phyloP scores from a whole-genome alignment of 2,797 vertebrate species.

The Todus mexicanus region DNA sequence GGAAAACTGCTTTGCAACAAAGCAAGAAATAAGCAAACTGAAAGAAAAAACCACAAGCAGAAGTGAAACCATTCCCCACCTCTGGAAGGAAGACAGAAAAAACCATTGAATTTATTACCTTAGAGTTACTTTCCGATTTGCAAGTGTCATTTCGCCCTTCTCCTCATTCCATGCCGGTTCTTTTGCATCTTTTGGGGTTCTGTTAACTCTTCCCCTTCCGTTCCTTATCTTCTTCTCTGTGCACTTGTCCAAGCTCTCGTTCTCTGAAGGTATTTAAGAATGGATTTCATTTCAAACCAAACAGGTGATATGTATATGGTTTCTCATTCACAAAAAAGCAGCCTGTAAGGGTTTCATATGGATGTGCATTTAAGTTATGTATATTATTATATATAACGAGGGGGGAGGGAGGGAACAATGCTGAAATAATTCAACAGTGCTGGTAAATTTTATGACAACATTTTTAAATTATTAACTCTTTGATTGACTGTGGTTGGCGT shows the following conservation, averaged over 20 bases:
- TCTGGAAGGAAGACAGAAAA: constrained; percentile 65
- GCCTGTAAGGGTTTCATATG: constrained; percentile 73
- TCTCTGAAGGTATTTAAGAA: constrained; percentile 59
- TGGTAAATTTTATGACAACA: constrained; percentile 68
- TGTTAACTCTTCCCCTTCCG: constrained; percentile 31
- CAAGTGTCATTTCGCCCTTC: constrained; percentile 49
- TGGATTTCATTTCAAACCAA: constrained; percentile 49
- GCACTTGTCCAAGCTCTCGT: constrained; percentile 51
- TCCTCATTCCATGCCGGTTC: constrained; percentile 29
- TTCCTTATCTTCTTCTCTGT: constrained; percentile 46
- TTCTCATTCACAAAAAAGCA: constrained; percentile 71
- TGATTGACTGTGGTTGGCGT: constrained; percentile 72
- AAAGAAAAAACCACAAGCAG: constrained; percentile 48
- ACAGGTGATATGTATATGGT: constrained; percentile 57
- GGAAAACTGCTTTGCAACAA: constrained; percentile 72
- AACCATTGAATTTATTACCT: constrained; percentile 50
- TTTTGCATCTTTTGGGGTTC: constrained; percentile 49
- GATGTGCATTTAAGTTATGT: constrained; percentile 81
- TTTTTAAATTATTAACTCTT: constrained; percentile 71
- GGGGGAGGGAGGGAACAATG: constrained; percentile 71
- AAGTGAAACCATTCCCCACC: constrained; percentile 60
- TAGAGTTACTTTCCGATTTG: constrained; percentile 55
- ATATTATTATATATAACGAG: constrained; percentile 75
- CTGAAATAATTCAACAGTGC: constrained; percentile 73
- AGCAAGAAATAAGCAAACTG: constrained; percentile 66